Conservation (phyloP, 2,888 invertebrate genomes). For the Cantharis flavilabris region DNA sequence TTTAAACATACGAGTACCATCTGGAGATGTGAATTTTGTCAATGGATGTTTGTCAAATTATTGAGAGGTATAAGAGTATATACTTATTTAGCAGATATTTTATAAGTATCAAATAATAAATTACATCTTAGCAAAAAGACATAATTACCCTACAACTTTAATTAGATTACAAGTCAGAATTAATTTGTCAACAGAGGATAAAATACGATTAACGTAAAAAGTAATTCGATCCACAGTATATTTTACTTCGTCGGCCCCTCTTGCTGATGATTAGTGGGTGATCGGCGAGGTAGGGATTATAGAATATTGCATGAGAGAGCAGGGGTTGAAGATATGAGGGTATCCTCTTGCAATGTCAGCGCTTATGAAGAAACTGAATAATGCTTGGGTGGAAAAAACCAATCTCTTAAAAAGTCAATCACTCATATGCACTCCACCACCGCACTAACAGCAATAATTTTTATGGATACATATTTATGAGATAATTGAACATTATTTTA, state of each 20-base stretch:
- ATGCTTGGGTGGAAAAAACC: constrained; percentile 47
- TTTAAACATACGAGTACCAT: neutral
- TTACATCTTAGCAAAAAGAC: neutral
- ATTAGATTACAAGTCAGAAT: constrained; percentile 34
- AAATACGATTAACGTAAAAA: constrained; percentile 46
- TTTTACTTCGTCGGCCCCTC: constrained; percentile 40
- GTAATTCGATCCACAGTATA: constrained; percentile 43
- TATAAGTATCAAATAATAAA: too few species aligned
- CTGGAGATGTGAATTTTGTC: neutral
- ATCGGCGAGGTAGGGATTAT: constrained; percentile 30
- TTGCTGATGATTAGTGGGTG: constrained; percentile 45
- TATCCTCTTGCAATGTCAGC: constrained; percentile 44
- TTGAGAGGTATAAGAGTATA: too few species aligned
- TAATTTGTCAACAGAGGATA: constrained; percentile 40
- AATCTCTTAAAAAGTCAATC: constrained; percentile 52
- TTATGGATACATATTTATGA: constrained; percentile 35
- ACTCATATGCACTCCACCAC: constrained; percentile 42
- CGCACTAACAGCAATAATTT: constrained; percentile 20
- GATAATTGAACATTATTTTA: constrained; percentile 22
- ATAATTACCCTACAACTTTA: neutral
- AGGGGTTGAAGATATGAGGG: constrained; percentile 32
- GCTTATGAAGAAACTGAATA: constrained; percentile 50
- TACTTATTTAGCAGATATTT: too few species aligned
- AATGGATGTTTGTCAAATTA: too few species aligned
- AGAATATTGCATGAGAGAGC: constrained; percentile 24